phyloP scores from a whole-genome alignment of 2,888 invertebrate species.

The Cephus spinipes region DNA sequence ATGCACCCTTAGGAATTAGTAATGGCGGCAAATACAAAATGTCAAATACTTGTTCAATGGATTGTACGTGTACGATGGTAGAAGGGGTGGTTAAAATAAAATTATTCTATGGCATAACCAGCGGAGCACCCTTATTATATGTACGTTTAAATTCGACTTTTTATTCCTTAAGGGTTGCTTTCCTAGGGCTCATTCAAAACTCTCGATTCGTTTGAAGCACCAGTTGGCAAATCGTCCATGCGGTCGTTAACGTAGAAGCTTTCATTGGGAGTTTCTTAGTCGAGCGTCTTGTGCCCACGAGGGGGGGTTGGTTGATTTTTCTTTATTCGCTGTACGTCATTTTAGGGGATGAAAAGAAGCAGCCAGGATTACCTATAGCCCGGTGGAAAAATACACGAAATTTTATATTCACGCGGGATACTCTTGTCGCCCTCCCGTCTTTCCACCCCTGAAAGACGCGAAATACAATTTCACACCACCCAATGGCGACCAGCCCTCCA shows the following conservation, averaged over 20 bases:
- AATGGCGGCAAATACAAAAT: background rate
- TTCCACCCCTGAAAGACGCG: constrained; percentile 25
- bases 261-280: background rate
- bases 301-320: background rate
- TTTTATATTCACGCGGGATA: constrained; percentile 31
- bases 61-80: background rate
- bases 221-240: background rate
- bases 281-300: background rate
- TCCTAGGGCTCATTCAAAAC: background rate
- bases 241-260: background rate
- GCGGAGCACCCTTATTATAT: background rate
- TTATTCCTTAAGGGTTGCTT: background rate
- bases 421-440: background rate
- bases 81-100: background rate
- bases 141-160: background rate
- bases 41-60: background rate
- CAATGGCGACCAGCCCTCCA: background rate
- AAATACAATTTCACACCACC: constrained; percentile 46
- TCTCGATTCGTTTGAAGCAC: background rate
- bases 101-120: background rate
- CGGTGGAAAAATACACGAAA: constrained; percentile 36
- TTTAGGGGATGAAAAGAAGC: constrained; percentile 10
- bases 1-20: background rate
- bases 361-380: constrained; percentile 24
- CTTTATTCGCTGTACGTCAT: constrained; percentile 4